Evolutionary conservation across 2,113 vertebrate species (phyloP).

Genomic region (Emydocephalus ijimae): DNA sequence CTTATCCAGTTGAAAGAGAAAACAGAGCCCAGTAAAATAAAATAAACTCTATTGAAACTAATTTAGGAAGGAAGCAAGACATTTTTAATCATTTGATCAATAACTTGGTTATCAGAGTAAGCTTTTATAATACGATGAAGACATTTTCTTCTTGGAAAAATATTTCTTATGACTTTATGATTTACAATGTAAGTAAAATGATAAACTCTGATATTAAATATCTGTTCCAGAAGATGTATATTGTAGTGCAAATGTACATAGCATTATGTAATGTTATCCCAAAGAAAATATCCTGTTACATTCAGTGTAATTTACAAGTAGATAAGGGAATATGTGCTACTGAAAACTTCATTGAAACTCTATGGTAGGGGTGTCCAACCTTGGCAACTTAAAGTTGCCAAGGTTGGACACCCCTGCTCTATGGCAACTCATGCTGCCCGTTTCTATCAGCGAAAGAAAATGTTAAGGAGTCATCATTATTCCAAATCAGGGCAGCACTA

Average conservation of each 20-base stretch:
- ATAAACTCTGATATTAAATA: neutral
- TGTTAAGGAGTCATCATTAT: neutral
- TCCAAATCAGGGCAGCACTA: neutral
- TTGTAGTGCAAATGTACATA: rapidly evolving
- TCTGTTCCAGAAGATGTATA: neutral
- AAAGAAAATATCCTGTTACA: neutral
- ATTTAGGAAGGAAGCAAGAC: constrained; percentile 49
- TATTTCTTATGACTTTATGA: neutral
- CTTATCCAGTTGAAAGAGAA: constrained; percentile 24
- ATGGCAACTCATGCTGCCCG: neutral
- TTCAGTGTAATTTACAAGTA: neutral
- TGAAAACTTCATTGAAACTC: neutral
- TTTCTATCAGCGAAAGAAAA: neutral
- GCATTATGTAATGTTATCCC: neutral
- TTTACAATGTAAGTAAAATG: neutral
- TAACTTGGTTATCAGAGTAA: constrained; percentile 39
- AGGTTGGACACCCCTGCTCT: too few relatives aligned
- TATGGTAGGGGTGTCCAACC: neutral
- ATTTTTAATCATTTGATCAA: constrained; percentile 33
- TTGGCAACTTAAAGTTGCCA: too few relatives aligned
- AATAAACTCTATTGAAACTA: constrained; percentile 31
- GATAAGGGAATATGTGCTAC: neutral
- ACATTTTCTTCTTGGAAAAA: constrained; percentile 3
- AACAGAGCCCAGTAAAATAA: constrained; percentile 34
- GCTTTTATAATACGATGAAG: constrained; percentile 5